Evolutionary conservation across 2,113 vertebrate species (phyloP).

Genomic region (Hystrix brachyura): DNA sequence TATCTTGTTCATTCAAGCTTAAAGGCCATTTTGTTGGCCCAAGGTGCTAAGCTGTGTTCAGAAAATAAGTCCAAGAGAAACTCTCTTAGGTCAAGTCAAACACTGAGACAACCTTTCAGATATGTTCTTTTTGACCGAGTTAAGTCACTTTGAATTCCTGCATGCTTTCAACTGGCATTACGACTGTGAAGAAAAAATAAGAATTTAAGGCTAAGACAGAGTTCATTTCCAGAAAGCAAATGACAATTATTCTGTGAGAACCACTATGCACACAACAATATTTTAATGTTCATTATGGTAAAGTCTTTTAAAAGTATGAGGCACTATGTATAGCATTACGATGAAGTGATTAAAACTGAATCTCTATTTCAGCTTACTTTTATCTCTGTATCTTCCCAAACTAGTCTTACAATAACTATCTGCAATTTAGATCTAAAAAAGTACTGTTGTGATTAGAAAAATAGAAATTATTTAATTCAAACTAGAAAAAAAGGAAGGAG

Average conservation of each 20-base stretch:
- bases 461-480: constrained; percentile 44
- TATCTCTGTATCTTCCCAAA: constrained; percentile 49
- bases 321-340: constrained; percentile 38
- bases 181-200: constrained; percentile 76
- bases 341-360: constrained; percentile 76
- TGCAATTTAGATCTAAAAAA: constrained; percentile 73
- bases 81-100: constrained; percentile 90
- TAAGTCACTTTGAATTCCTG: constrained; percentile 89
- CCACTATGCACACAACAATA: constrained; percentile 54
- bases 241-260: constrained; percentile 82
- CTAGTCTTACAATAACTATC: constrained; percentile 73
- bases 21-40: constrained; percentile 94
- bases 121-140: constrained; percentile 90
- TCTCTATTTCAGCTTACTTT: constrained; percentile 30
- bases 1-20: constrained; percentile 93
- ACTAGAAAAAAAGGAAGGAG: background rate
- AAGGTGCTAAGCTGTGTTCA: constrained; percentile 87
- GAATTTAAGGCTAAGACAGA: constrained; percentile 84
- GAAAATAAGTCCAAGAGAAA: constrained; percentile 86
- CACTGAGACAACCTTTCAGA: constrained; percentile 87
- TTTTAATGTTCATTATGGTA: background rate
- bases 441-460: constrained; percentile 49
- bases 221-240: constrained; percentile 84
- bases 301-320: constrained; percentile 78
- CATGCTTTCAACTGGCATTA: constrained; percentile 86